Evolutionary conservation across 23 tunicate species (phyloP).

Genomic region (Clavelina lepadiformis): DNA sequence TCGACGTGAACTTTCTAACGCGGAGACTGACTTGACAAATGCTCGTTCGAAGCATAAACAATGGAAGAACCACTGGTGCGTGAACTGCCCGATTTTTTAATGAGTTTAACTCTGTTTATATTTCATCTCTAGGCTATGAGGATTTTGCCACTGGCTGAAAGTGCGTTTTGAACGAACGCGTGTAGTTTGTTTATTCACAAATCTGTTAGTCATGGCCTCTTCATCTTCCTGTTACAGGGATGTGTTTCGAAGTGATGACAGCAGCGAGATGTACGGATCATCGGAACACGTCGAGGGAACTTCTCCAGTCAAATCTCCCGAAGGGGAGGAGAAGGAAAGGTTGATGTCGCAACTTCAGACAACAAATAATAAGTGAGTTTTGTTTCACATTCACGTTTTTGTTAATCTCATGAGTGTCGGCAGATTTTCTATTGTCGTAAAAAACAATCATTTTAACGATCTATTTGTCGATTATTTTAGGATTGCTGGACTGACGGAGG

Average conservation of each 20-base stretch:
- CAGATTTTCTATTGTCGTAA: too few relatives aligned
- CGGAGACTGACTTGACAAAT: constrained; percentile 46
- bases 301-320: not conserved
- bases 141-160: too few relatives aligned
- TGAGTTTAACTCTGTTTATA: too few relatives aligned
- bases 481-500: constrained; percentile 58
- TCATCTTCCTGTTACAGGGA: too few relatives aligned
- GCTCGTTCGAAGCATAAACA: constrained; percentile 65
- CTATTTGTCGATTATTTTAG: too few relatives aligned
- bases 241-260: constrained; percentile 25
- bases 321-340: constrained; percentile 36
- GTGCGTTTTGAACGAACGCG: too few relatives aligned
- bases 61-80: constrained; percentile 62
- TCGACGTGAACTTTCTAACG: constrained; percentile 50
- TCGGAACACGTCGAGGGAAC: constrained; percentile 17
- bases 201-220: too few relatives aligned
- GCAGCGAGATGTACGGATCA: constrained; percentile 26
- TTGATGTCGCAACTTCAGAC: constrained; percentile 41
- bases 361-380: constrained; percentile 37
- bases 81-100: too few relatives aligned
- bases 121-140: too few relatives aligned
- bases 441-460: too few relatives aligned
- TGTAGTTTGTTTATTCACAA: too few relatives aligned
- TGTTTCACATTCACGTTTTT: not conserved
- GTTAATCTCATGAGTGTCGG: too few relatives aligned